Percentiles rank a stretch among this genome's conserved stretches.
These are phyloP conservation scores for Ceyx margarethae DNA, from an alignment of 2,113 vertebrate species.

Conservation along the genomic window DNA sequence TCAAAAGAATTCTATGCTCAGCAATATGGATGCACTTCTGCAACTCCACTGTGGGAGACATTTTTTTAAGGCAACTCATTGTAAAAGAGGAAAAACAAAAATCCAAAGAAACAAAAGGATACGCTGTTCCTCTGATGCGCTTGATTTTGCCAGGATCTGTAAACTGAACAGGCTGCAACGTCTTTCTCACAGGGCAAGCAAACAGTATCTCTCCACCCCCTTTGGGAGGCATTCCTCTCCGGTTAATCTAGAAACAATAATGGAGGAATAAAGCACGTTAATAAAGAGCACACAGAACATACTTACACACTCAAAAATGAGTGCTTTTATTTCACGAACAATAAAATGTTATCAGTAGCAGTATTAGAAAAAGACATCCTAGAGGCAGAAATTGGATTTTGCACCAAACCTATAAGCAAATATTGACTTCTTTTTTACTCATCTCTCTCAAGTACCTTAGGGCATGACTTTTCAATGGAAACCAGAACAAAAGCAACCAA, in stretches of 20 bases:
- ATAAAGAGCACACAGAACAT: not conserved
- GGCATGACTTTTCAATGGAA: not conserved
- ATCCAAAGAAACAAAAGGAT: constrained; percentile 78
- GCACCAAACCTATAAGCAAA: not conserved
- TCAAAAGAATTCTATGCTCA: not conserved
- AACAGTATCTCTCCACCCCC: constrained; percentile 93
- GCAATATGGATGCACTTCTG: fast-evolving
- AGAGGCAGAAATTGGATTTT: not conserved
- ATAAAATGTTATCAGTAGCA: not conserved
- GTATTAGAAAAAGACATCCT: not conserved
- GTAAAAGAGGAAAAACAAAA: not conserved
- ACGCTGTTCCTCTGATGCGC: constrained; percentile 94
- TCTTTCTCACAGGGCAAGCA: constrained; percentile 85
- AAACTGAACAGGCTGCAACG: constrained; percentile 85
- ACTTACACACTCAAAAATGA: not conserved
- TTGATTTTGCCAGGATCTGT: constrained; percentile 95
- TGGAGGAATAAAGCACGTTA: not conserved
- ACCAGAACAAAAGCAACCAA: not conserved
- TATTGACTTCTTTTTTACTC: not conserved
- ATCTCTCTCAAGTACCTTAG: not conserved
- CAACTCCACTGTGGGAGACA: not conserved
- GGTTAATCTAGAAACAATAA: constrained; percentile 77
- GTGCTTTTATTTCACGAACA: not conserved
- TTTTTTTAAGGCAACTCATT: not conserved
- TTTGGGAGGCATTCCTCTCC: constrained; percentile 92